Evolutionary conservation across 2,888 invertebrate species (phyloP).

Genomic region (Limnephilus rhombicus): DNA sequence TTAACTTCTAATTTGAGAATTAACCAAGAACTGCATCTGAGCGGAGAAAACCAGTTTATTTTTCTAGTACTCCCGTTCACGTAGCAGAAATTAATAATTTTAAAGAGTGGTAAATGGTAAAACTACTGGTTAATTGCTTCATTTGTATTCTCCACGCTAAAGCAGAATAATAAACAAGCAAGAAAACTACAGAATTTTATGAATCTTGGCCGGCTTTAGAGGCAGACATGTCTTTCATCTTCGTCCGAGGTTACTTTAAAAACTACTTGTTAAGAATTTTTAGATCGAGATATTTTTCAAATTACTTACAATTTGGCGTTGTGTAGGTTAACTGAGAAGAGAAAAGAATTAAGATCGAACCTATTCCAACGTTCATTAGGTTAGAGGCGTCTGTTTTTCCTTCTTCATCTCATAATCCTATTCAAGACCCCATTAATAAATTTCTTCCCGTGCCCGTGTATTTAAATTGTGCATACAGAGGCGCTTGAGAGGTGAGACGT

Average conservation of each 20-base stretch:
- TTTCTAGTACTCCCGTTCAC: conserved; percentile 28
- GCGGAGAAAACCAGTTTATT: neutral
- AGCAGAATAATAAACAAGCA: conserved; percentile 22
- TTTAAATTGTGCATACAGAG: no score
- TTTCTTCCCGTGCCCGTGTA: no score
- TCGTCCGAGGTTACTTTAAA: neutral
- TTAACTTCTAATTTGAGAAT: neutral
- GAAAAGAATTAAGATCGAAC: no score
- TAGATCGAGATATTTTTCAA: no score
- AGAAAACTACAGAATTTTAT: neutral
- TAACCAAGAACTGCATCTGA: neutral
- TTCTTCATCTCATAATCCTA: no score
- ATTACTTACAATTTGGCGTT: no score
- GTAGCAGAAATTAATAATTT: conserved; percentile 62
- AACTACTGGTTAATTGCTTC: conserved; percentile 59
- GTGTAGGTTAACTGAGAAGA: no score
- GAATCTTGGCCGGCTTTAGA: neutral
- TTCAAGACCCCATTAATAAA: no score
- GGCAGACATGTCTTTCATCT: neutral
- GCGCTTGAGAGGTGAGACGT: no score
- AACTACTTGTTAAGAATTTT: neutral
- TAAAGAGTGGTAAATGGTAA: conserved; percentile 47
- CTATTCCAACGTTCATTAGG: no score
- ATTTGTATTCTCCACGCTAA: conserved; percentile 57
- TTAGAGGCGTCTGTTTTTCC: no score